These are phyloP conservation scores for Thunnus albacares DNA, from an alignment of 2,797 vertebrate genomes.

Conservation along the genomic window DNA sequence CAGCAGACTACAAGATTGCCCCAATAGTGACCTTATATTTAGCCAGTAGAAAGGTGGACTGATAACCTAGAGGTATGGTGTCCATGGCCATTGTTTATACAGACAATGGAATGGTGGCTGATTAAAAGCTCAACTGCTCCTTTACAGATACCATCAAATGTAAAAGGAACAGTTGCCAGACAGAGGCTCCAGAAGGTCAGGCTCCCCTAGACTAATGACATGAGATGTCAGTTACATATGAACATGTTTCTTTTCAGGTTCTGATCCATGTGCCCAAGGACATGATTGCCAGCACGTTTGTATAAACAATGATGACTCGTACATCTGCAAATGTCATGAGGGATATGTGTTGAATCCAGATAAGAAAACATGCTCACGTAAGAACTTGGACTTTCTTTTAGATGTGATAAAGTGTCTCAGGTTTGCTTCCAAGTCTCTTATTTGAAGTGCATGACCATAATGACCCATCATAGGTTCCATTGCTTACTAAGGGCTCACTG, in stretches of 20 bases:
- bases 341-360: slow-evolving; percentile 89
- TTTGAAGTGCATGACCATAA: too few species aligned
- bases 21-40: background rate
- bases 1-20: background rate
- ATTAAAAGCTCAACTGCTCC: too few species aligned
- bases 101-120: too few species aligned
- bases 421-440: too few species aligned
- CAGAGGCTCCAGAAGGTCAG: background rate
- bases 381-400: slow-evolving; percentile 60
- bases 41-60: too few species aligned
- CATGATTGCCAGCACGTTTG: slow-evolving; percentile 92
- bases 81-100: background rate
- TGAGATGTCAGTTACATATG: slow-evolving; percentile 25
- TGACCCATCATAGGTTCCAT: background rate
- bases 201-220: background rate
- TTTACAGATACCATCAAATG: background rate
- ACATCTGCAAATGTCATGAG: slow-evolving; percentile 86
- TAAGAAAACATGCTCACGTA: slow-evolving; percentile 89
- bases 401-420: background rate
- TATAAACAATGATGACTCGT: slow-evolving; percentile 81
- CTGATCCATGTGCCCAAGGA: slow-evolving; percentile 81
- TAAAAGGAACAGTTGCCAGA: background rate
- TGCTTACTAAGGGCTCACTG: background rate
- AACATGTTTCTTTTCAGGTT: slow-evolving; percentile 64
- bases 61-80: background rate